Conservation (phyloP, 2,888 invertebrate genomes). For the Drosophila affinis region DNA sequence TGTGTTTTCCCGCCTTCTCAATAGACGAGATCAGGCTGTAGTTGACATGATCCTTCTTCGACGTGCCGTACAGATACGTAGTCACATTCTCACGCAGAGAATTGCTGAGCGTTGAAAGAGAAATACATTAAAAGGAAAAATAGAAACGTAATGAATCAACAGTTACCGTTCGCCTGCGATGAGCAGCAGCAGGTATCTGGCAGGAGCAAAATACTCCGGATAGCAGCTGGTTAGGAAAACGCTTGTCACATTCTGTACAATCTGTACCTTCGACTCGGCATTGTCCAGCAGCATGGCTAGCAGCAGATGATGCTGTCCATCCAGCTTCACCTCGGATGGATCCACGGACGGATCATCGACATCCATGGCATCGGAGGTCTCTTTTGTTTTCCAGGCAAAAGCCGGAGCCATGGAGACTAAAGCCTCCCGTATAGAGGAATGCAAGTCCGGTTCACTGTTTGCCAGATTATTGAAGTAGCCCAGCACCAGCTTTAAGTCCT, state of each 20-base stretch:
- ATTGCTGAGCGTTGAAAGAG: conserved; percentile 62
- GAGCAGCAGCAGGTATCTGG: conserved; percentile 91
- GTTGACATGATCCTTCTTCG: conserved; percentile 85
- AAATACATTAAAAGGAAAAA: not conserved
- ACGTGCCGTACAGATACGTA: conserved; percentile 87
- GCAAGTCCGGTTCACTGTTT: conserved; percentile 84
- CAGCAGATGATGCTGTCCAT: conserved; percentile 84
- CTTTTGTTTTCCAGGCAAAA: conserved; percentile 84
- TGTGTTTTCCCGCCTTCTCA: conserved; percentile 82
- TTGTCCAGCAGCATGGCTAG: conserved; percentile 89
- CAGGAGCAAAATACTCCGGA: conserved; percentile 91
- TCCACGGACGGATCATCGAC: conserved; percentile 50
- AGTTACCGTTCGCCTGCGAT: conserved; percentile 92
- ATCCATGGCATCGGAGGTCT: conserved; percentile 65
- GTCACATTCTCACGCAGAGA: conserved; percentile 82
- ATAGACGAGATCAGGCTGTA: conserved; percentile 82
- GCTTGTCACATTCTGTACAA: conserved; percentile 92
- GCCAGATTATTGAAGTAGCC: conserved; percentile 82
- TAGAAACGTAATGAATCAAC: conserved; percentile 30
- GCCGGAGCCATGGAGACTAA: conserved; percentile 88
- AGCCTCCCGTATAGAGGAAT: conserved; percentile 88
- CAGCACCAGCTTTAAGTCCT: conserved; percentile 85
- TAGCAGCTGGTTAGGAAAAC: conserved; percentile 92
- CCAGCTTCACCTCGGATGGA: conserved; percentile 75
- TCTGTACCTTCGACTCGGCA: conserved; percentile 90